phyloP scores from a whole-genome alignment of 1,140 invertebrate genomes.

The Bombus terrestris region DNA sequence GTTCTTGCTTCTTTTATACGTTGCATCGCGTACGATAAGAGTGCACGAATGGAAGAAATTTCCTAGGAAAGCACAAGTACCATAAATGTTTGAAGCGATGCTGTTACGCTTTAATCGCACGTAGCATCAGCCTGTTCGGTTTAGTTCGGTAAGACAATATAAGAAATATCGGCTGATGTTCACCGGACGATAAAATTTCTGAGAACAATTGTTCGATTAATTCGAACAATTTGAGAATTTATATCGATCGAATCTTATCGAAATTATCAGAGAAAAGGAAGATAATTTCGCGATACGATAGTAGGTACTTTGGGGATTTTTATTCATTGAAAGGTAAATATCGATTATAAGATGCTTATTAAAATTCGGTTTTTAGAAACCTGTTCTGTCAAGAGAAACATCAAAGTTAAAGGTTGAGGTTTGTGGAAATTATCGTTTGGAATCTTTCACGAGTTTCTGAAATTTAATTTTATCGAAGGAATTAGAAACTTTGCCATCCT shows the following conservation, averaged over 20 bases:
- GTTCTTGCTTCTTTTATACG: background rate
- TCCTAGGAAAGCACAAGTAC: background rate
- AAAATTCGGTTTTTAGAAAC: background rate
- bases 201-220: too few relatives aligned
- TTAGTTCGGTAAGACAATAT: background rate
- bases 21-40: background rate
- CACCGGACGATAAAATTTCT: too few relatives aligned
- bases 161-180: background rate
- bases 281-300: background rate
- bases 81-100: background rate
- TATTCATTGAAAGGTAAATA: background rate
- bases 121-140: fast-evolving
- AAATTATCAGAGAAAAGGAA: background rate
- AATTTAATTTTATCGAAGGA: background rate
- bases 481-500: background rate
- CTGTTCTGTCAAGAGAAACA: background rate
- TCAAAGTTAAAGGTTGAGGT: background rate
- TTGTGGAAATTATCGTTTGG: background rate
- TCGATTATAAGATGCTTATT: background rate
- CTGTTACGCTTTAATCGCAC: background rate
- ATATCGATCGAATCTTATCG: background rate
- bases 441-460: background rate
- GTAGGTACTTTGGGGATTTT: background rate
- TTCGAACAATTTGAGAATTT: too few relatives aligned
- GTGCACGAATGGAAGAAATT: background rate